Evolutionary conservation across 1,140 invertebrate species (phyloP), one percentile per base, ranked within the genome.

Genomic region (Drosophila pallidifrons): DNA sequence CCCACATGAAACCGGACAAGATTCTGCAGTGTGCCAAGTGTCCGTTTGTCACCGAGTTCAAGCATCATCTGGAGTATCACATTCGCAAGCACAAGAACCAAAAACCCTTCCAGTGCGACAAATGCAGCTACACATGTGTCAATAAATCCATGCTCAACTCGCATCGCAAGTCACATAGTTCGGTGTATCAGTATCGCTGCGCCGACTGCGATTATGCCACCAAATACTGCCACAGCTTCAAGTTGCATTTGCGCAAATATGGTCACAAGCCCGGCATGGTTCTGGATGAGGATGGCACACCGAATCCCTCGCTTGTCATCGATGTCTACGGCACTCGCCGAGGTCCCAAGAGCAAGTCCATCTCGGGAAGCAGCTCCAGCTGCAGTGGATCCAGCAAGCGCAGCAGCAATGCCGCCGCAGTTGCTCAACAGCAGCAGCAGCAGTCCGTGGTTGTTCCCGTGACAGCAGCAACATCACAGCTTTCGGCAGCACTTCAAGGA

Each of bases 51-150:
- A 99, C 99, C 0, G 98, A 99, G 91, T 99, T 98, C 93, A 99
- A 99, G 83, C 99, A 99, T 92, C 99, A 99, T 83, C 93, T 99
- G 10, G 98, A 99, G 85, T 99, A 99, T 89, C 99, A 99, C 92
- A 94, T 99, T 79, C 94, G 98, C 5, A 99, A 99, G 92, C 99
- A 99, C 92, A 95, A 96, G 79, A 98, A 98, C 5, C 97, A 96
- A 0, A 99, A 99, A 87, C 99, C 99, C 0, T 99, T 98, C 94
- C 98, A 98, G 90, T 99, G 99, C 92, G 94, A 95, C 55, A 96
- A 98, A 81, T 99, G 98, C 93, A 94, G 95, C 10, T 99, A 99
- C 87, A 95, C 96, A 0, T 99, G 99, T 91, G 99, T 99, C 2
- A 88, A 88, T 51, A 99, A 99, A 91, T 99, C 98, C 0, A 99